Conservation (phyloP, 2,113 vertebrate genomes). For the Catagonus wagneri region DNA sequence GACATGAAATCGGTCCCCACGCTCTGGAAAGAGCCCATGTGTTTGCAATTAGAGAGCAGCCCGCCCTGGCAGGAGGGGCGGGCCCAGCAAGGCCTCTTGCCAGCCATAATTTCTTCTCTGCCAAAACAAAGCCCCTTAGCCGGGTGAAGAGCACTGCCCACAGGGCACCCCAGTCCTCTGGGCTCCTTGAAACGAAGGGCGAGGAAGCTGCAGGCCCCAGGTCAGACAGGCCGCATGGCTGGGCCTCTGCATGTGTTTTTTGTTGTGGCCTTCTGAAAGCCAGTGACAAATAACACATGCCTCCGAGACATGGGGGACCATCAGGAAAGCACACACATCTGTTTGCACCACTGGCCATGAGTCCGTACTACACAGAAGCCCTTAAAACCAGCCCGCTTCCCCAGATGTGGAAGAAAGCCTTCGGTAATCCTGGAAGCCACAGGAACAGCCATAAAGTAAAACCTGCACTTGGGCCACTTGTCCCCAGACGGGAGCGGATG, state of each 20-base stretch:
- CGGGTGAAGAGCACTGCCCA: neutral
- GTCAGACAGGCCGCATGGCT: neutral
- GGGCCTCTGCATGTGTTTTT: neutral
- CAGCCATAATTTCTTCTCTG: neutral
- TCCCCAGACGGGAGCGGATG: neutral
- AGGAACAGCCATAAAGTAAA: neutral
- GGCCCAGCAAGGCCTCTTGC: neutral
- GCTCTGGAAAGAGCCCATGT: neutral
- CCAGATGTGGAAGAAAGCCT: neutral
- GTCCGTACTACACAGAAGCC: neutral
- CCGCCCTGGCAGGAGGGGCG: neutral
- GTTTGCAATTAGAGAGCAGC: conserved; percentile 63
- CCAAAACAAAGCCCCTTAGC: conserved; percentile 19
- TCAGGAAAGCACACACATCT: conserved; percentile 17
- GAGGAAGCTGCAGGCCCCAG: neutral
- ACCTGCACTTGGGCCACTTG: fast-evolving
- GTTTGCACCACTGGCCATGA: neutral
- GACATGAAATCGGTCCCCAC: neutral
- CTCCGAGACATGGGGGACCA: neutral
- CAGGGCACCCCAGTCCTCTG: neutral
- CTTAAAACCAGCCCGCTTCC: neutral
- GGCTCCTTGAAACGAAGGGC: neutral
- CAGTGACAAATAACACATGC: conserved; percentile 38
- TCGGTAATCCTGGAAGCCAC: neutral
- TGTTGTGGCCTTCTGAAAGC: conserved; percentile 1